These are phyloP conservation scores for Vidua chalybeata DNA, from an alignment of 2,113 vertebrate species.

Conservation along the genomic window DNA sequence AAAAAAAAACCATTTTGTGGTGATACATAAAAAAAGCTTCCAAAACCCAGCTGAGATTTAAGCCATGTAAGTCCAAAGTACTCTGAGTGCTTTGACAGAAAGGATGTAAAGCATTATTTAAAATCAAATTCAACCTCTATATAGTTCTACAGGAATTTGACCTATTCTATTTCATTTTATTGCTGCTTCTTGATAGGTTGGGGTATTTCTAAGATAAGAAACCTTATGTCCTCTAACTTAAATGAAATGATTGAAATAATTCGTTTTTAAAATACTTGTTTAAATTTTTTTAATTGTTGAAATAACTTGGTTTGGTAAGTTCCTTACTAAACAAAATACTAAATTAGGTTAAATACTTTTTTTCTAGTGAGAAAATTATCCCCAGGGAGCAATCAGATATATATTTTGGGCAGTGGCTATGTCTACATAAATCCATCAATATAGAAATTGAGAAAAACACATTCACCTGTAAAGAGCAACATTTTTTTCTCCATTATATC, in stretches of 20 bases:
- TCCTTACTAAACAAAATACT: neutral
- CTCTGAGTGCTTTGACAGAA: conserved; percentile 22
- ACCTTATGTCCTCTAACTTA: neutral
- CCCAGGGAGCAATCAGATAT: neutral
- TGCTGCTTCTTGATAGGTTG: neutral
- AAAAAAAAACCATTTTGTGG: conserved; percentile 30
- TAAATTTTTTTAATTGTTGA: neutral
- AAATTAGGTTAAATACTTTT: neutral
- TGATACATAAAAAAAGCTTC: conserved; percentile 14
- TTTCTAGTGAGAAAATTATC: neutral
- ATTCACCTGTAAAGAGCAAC: neutral
- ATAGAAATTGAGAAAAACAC: neutral
- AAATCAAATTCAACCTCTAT: neutral
- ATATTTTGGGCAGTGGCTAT: neutral
- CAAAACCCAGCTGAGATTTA: conserved; percentile 39
- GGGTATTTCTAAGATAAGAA: neutral
- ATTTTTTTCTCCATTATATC: neutral
- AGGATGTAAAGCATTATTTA: conserved; percentile 32
- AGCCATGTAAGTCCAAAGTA: conserved; percentile 21
- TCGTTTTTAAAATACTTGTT: neutral
- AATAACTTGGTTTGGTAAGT: neutral
- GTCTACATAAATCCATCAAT: neutral
- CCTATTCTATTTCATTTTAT: neutral
- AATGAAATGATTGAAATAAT: neutral
- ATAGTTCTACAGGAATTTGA: conserved; percentile 5